A percentile compares a stretch with the other conserved stretches of the same genome.
phyloP scores from a whole-genome alignment of 2,797 vertebrate genomes.

The Sebastes kiyomatsui region DNA sequence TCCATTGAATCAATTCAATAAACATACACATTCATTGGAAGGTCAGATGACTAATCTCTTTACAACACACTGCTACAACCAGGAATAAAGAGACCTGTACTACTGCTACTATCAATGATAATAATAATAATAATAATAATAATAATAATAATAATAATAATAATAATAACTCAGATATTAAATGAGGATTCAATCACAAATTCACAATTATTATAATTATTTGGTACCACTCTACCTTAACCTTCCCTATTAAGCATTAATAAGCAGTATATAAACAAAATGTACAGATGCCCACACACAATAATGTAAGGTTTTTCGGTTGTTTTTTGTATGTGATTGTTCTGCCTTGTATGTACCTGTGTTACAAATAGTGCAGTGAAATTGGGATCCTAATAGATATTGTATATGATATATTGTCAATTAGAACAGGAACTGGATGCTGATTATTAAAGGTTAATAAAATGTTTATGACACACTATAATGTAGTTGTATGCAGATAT shows the following conservation, averaged over 20 bases:
- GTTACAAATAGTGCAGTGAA: neutral
- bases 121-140: neutral
- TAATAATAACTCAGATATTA: neutral
- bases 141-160: neutral
- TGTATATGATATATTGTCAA: neutral
- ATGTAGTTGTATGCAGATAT: too few species aligned
- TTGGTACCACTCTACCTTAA: neutral
- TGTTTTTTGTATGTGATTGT: neutral
- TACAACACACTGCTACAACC: neutral
- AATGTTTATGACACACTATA: neutral
- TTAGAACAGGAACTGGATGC: too few species aligned
- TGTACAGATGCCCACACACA: neutral
- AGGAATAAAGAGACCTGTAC: neutral
- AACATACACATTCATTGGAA: slow-evolving; percentile 41
- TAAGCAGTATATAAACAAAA: neutral
- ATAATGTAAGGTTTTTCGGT: neutral
- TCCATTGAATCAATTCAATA: slow-evolving; percentile 29
- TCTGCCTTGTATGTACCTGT: neutral
- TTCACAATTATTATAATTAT: neutral
- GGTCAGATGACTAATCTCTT: slow-evolving; percentile 35
- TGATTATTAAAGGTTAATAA: neutral
- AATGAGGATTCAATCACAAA: neutral
- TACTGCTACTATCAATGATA: neutral
- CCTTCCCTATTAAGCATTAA: neutral
- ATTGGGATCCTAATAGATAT: neutral